Evolutionary conservation across 2,888 invertebrate genomes (phyloP), one percentile per base, ranked within the genome.

Genomic region (Ophraella communa): DNA sequence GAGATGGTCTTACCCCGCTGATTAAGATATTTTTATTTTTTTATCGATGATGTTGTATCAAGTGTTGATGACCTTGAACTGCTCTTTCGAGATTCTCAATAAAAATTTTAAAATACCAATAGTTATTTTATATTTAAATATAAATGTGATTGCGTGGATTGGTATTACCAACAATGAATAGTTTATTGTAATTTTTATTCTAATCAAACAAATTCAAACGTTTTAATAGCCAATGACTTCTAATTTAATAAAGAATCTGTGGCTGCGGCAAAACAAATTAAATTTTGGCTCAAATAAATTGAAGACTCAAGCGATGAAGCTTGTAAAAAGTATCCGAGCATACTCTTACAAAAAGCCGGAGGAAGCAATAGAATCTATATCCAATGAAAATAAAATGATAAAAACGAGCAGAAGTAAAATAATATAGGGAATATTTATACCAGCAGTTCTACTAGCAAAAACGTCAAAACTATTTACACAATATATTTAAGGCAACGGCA

Each of bases 11-110:
- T 67, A 65, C 67, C 66, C 65, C 62, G 62, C 69, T 67, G 72
- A 72, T 72, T 72, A 70, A 68, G 70, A 68, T 70, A 65, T 64
- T 67, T 64, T 60, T 42, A 49, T 66, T 66, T 47, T n/a, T 51
- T 63, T 55, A 59, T 63, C 66, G 57, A 51, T 44, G 33, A 58
- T 44, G 24, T 24, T 49, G 55, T 58, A 47, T 63, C 63, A 30
- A 51, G 49, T 51, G 49, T 51, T 51, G 23, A 24, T 49, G 24
- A 51, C 49, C 57, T 49, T 57, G 57, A 57, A 47, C 57, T 49
- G n/a, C 1, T 21, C 20, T 57, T 35, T 45, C 8, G 10, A 21
- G 23, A 23, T 42, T 23, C 24, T 55, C 23, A 39, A 39, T 14
- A 39, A 39, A 39, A 39, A 30, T 7, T 14, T 39, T 39, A 14